A percentile compares a stretch with the other conserved stretches of the same genome.
Conservation (phyloP, 2,888 invertebrate genomes). For the Leucania comma region DNA sequence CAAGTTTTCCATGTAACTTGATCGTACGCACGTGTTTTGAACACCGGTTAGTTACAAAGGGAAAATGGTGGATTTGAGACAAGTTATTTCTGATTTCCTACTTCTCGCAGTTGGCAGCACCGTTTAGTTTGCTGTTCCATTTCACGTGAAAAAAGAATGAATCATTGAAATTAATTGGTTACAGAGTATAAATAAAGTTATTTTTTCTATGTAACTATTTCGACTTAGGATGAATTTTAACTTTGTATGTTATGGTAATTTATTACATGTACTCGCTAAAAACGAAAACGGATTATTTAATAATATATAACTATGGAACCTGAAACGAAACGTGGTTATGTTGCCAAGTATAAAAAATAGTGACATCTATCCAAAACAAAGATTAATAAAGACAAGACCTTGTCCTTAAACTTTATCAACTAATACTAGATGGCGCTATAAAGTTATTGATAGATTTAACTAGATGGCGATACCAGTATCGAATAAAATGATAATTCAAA, state of each 20-base stretch:
- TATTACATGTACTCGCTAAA: neutral
- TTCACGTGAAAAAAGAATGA: slow-evolving; percentile 44
- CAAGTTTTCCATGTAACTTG: slow-evolving; percentile 88
- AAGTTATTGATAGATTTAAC: neutral
- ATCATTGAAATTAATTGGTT: neutral
- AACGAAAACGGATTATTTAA: neutral
- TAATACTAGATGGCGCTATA: slow-evolving; percentile 19
- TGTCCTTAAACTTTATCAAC: too few species aligned
- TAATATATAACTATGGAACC: neutral
- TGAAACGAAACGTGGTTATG: slow-evolving; percentile 44
- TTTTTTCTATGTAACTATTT: neutral
- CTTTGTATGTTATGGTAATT: accelerated
- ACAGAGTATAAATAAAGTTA: neutral
- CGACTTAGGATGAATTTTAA: accelerated
- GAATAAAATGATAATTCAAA: slow-evolving; percentile 2
- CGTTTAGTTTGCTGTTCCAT: slow-evolving; percentile 69
- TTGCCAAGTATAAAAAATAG: slow-evolving; percentile 31
- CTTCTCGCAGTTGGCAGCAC: slow-evolving; percentile 78
- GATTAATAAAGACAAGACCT: neutral
- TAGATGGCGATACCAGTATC: slow-evolving; percentile 35
- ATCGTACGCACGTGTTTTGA: slow-evolving; percentile 92
- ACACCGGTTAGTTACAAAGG: slow-evolving; percentile 92
- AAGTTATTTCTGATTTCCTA: slow-evolving; percentile 86
- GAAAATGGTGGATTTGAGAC: slow-evolving; percentile 92
- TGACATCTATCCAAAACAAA: slow-evolving; percentile 37